Base-by-base conservation (phyloP, 2,113 vertebrate genomes). In the Sylvilagus bachmani region DNA sequence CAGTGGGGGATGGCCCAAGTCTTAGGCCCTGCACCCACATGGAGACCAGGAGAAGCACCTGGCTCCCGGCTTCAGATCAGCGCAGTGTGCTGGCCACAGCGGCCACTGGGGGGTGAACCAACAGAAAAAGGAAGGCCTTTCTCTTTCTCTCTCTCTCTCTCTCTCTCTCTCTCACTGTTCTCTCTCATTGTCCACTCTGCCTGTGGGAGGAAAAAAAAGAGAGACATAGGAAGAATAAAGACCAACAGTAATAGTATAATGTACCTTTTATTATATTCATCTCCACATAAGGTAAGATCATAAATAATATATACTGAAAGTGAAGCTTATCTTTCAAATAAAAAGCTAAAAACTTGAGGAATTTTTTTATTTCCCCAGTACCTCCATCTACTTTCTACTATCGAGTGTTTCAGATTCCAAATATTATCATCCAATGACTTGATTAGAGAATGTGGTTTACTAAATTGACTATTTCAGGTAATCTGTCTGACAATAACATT, bases 321-420 rank as follows among this genome's bases (percentile, higher is more conserved):
- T 94, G 70, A 77, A 94, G 22, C 21, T 33, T 16, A 1, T 49
- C 13, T 93, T 88, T 90, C 71, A 61, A 61, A 71, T 29, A 88
- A 77, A 80, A 87, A 6, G 38, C 36, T 81, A 36, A 82, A 78
- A n/a, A 69, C 14, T 29, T 86, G 36, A 89, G 22, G 14, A 75
- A 75, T 25, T 17, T 61, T 74, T 96, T n/a, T 69, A 69, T 66
- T 81, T 73, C 64, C 83, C 58, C 24, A 79, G 3, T 4, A 70
- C 33, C 58, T 51, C 17, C 66, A 73, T 10, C 66, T 36, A 73
- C 25, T 53, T 75, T 36, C 9, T 14, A 64, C 10, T 25, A 29
- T 51, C 14, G 67, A 73, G 17, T 33, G 10, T 87, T 58, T 8
- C 87, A 90, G 38, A 77, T 81, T 90, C 92, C 38, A 95, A 85